Conservation (phyloP, 1,140 invertebrate species). For the Euborellia annulipes region DNA sequence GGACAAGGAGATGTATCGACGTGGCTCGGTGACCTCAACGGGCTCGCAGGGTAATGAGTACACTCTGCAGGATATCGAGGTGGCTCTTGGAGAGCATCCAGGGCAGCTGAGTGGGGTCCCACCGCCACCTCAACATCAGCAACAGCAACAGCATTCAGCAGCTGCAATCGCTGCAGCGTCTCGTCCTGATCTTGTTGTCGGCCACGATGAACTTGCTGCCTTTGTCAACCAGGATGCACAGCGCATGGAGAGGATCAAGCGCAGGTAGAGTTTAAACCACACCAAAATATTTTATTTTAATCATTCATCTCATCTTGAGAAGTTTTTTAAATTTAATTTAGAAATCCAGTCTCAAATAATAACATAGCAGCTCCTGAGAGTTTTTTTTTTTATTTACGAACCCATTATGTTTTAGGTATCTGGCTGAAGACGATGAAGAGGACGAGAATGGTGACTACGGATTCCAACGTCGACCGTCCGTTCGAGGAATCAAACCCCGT, state of each 20-base stretch:
- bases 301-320: too few species aligned
- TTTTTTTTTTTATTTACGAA: too few species aligned
- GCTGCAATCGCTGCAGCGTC: too few species aligned
- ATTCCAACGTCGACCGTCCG: conserved; percentile 71
- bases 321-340: too few species aligned
- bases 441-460: conserved; percentile 78
- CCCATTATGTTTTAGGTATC: too few species aligned
- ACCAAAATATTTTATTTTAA: too few species aligned
- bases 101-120: not conserved
- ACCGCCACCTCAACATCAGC: too few species aligned
- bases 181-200: conserved; percentile 27
- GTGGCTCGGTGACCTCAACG: too few species aligned
- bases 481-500: conserved; percentile 54
- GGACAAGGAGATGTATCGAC: too few species aligned
- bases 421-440: conserved; percentile 42
- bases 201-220: conserved; percentile 57
- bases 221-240: conserved; percentile 71
- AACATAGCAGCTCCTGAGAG: too few species aligned
- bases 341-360: too few species aligned
- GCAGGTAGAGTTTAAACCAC: too few species aligned
- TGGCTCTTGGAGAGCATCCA: conserved; percentile 25
- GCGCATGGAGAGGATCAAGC: conserved; percentile 61
- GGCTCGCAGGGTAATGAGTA: conserved; percentile 30
- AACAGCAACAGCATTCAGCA: conserved; percentile 17
- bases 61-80: conserved; percentile 49